Evolutionary conservation across 2,888 invertebrate genomes (phyloP).

Genomic region (Apamea crenata): DNA sequence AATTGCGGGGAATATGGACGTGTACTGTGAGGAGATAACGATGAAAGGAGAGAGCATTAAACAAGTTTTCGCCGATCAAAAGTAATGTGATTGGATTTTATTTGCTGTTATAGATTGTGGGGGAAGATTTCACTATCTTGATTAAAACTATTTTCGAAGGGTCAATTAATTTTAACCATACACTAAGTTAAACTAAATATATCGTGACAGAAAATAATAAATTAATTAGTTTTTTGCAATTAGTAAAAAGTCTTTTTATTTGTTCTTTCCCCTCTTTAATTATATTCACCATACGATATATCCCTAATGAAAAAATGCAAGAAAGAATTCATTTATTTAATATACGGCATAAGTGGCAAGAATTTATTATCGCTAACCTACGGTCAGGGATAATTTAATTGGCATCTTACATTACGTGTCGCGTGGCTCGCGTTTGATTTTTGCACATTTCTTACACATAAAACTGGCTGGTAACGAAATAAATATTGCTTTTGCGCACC

Average conservation of each 20-base stretch:
- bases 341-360: constrained; percentile 32
- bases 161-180: neutral
- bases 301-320: constrained; percentile 7
- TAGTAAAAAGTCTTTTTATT: neutral
- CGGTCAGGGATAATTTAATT: constrained; percentile 59
- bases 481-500: neutral
- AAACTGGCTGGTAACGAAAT: constrained; percentile 32
- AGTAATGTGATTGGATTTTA: constrained; percentile 32
- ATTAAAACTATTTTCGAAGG: constrained; percentile 4
- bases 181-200: neutral
- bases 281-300: neutral
- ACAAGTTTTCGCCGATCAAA: constrained; percentile 29
- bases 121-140: constrained; percentile 17
- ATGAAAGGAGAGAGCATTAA: constrained; percentile 33
- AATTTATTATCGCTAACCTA: constrained; percentile 54
- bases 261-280: neutral
- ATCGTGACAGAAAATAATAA: neutral
- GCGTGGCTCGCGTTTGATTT: constrained; percentile 58
- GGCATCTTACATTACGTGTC: constrained; percentile 51
- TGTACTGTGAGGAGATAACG: constrained; percentile 29
- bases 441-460: constrained; percentile 46
- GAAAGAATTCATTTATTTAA: constrained; percentile 25
- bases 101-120: constrained; percentile 39
- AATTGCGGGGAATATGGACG: constrained; percentile 29
- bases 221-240: constrained; percentile 8